Evolutionary conservation across 2,797 vertebrate species (phyloP), one percentile per base, ranked within the genome.

Genomic region (Staurois parvus): DNA sequence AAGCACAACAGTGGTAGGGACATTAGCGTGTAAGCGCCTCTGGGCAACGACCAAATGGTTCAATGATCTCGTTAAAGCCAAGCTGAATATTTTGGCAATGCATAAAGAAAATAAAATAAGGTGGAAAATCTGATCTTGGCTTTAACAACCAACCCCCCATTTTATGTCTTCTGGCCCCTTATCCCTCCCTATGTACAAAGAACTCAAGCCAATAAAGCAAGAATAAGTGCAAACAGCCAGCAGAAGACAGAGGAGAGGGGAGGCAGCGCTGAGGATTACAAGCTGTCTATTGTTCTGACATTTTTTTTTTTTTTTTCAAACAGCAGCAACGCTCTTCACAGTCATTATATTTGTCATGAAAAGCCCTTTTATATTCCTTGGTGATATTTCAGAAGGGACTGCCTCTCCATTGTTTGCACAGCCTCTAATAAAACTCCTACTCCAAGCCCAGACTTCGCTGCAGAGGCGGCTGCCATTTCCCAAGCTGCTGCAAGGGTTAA

Each of bases 401-500:
- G 29, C 48, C 4, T 34, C 56, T 34, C 24, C 30, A 32, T 73
- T 73, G 37, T 73, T 0, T 76, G 19, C 74, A 76, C 30, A 45
- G 56, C 52, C 56, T 32, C 32, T 10, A 26, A 28, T 29, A 56
- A 59, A n/a, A 19, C 74, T 32, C 74, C 73, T 75, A 74, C 72
- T 19, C n/a, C 28, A 76, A 37, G 52, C 29, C 34, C 30, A 76
- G 52, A 9, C 75, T 52, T 0, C 2, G 30, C 64, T 77, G 52
- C 37, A 66, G n/a, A 67, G 76, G 59, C n/a, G 56, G 8, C 21
- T 30, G 29, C 64, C n/a, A 70, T 70, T 24, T 56, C 45, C 21
- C 32, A 62, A 67, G 83, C 12, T 30, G 3, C 21, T 5, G 8
- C 62, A 59, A 32, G 84, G 1, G 84, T 85, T 85, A 85, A 85